Percentiles rank a stretch among this genome's conserved stretches.
These are phyloP conservation scores for Mystacides longicornis DNA, from an alignment of 2,888 invertebrate species.

Conservation along the genomic window DNA sequence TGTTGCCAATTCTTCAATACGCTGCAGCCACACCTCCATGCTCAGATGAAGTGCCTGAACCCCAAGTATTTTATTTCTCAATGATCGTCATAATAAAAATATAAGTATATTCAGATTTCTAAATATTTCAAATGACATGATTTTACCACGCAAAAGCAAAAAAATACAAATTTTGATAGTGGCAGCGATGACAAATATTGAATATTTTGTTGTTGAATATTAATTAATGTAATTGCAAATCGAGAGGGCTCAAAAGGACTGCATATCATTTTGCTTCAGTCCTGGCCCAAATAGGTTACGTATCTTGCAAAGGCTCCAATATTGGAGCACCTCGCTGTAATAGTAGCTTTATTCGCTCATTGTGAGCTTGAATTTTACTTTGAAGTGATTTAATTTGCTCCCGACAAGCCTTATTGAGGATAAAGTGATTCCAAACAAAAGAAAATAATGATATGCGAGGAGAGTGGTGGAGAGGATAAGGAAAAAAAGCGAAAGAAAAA, in stretches of 20 bases:
- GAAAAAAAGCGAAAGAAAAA: slow-evolving; percentile 34
- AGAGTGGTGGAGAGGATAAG: slow-evolving; percentile 36
- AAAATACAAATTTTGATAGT: slow-evolving; percentile 12
- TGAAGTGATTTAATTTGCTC: slow-evolving; percentile 81
- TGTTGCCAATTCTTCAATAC: slow-evolving; percentile 64
- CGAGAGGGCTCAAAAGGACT: neutral
- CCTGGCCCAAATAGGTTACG: slow-evolving; percentile 38
- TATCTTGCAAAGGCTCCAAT: slow-evolving; percentile 62
- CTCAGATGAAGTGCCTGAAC: slow-evolving; percentile 59
- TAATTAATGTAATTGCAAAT: neutral
- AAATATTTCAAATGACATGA: slow-evolving; percentile 11
- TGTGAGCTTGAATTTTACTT: slow-evolving; percentile 79
- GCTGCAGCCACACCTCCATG: slow-evolving; percentile 61
- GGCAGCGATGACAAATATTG: slow-evolving; percentile 21
- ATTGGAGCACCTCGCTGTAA: slow-evolving; percentile 83
- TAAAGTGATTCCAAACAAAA: slow-evolving; percentile 37
- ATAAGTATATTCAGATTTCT: neutral
- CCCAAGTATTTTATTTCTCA: slow-evolving; percentile 42
- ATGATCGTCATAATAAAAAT: slow-evolving; percentile 18
- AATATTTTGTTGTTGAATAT: neutral
- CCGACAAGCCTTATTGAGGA: slow-evolving; percentile 67
- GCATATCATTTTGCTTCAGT: neutral
- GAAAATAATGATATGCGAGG: slow-evolving; percentile 28
- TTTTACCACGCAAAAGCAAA: neutral
- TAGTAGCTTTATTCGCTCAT: slow-evolving; percentile 81